Base-by-base conservation (phyloP, 2,797 vertebrate species). In the Enteromius mattozi region DNA sequence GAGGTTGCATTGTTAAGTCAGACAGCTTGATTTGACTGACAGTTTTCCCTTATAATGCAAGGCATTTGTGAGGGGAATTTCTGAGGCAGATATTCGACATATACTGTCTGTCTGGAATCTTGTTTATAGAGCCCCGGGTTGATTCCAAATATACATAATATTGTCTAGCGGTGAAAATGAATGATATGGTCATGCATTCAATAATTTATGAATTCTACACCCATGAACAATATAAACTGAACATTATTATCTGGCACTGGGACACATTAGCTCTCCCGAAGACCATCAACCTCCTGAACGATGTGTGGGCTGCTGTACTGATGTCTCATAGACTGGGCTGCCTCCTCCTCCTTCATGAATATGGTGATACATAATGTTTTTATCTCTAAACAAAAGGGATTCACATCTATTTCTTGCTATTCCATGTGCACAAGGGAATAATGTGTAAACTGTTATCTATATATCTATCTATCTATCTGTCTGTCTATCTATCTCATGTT, bases 11-110 rank as follows among this genome's bases (percentile, higher is more conserved):
- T 66, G 71, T 68, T 66, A 68, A 51, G 45, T 37, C 75, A 77
- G 35, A 83, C 63, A 59, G 75, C 74, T 78, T 84, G 74, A 84
- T 78, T 78, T 84, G 82, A 84, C 37, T 59, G 75, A 70, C 65
- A 84, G 63, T 61, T 83, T 42, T 78, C 47, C 74, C 33, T 59
- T 83, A 33, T 69, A 59, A 68, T 78, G 35, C 2, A 16, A 77
- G 24, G 49, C 63, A 42, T 78, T 61, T 84, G 77, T 45, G 47
- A 59, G 74, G 6, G 27, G 24, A 54, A 78, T 77, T 56, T 82
- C 59, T 27, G 19, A 65, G 42, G 13, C 27, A 19, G 42, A 24
- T 65, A 37, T 65, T 74, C 17, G 9, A 4, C 24, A 42, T 71
- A 35, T 33, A 2, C 37, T 30, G 7, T 35, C 40, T 54, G 30